phyloP scores from a whole-genome alignment of 1,140 invertebrate species.

The Armadillidium nasatum region DNA sequence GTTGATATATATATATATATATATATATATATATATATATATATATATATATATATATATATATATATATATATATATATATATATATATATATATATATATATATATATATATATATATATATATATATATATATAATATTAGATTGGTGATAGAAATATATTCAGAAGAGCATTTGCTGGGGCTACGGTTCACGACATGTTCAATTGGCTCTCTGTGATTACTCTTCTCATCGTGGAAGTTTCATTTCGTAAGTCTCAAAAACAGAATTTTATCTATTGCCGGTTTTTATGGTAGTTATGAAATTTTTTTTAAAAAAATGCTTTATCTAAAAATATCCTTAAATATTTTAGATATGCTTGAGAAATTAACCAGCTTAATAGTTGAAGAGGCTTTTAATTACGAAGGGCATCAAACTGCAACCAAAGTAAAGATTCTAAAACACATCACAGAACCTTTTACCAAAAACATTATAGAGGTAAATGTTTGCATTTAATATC shows the following conservation, averaged over 20 bases:
- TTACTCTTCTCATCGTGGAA: conserved; percentile 51
- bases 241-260: conserved; percentile 32
- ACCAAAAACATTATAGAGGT: conserved; percentile 32
- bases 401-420: background rate
- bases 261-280: background rate
- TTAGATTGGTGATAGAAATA: conserved; percentile 48
- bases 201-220: conserved; percentile 54
- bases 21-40: background rate
- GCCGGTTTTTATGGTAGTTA: background rate
- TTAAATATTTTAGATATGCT: conserved; percentile 6
- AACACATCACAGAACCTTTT: conserved; percentile 30
- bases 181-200: conserved; percentile 51
- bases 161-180: conserved; percentile 51
- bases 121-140: background rate
- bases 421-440: conserved; percentile 30
- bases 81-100: background rate
- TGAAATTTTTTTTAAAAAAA: no score
- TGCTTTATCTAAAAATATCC: no score
- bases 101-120: background rate
- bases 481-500: background rate
- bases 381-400: conserved; percentile 9
- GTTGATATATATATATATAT: background rate
- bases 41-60: background rate
- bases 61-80: background rate
- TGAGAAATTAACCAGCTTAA: conserved; percentile 14